Base-by-base conservation (phyloP, 2,113 vertebrate genomes). In the Gnathonemus echidnorhynchus region DNA sequence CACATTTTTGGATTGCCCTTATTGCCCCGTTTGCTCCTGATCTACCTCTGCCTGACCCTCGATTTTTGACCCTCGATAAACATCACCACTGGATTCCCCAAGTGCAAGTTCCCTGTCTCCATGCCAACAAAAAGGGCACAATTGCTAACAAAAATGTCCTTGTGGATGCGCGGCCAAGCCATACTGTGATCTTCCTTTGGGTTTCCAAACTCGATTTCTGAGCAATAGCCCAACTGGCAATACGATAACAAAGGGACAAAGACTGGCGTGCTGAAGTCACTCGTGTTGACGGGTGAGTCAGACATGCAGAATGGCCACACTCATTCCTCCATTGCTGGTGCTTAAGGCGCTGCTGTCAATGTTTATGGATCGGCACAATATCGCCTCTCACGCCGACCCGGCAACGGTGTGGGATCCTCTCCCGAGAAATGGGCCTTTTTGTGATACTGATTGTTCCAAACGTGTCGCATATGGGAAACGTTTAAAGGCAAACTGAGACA, bases 361-460 rank as follows among this genome's bases (percentile, higher is more conserved):
- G 35, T 42, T 80, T 80, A 80, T 42, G 74, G 74, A 80, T 80
- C 35, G 15, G 31, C 35, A 42, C 74, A 80, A 80, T 80, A 39
- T 80, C 17, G 35, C 74, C 74, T 17, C 74, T 80, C 35, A 19
- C 35, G 35, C 17, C 15, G 3, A 27, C 74, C 74, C 15, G 31
- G 74, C 74, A 4, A 42, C 35, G 1, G 7, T 17, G 2, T 17
- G 74, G 31, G 5, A 1, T 19, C 35, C 74, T 80, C 74, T 58
- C 11, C 52, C 6, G 52, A 89, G 35, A 56, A 86, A 62, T 13
- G 77, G 39, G 35, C 42, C 39, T 58, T 56, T 84, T 84, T 80
- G 35, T 80, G 35, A 89, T 46, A 31, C 50, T 83, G 11, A 62
- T 89, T 86, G 52, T 86, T 89, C 39, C 39, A 35, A 89, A 62